Conservation (phyloP, 2,113 vertebrate species). For the Rhynchopsitta pachyrhyncha region DNA sequence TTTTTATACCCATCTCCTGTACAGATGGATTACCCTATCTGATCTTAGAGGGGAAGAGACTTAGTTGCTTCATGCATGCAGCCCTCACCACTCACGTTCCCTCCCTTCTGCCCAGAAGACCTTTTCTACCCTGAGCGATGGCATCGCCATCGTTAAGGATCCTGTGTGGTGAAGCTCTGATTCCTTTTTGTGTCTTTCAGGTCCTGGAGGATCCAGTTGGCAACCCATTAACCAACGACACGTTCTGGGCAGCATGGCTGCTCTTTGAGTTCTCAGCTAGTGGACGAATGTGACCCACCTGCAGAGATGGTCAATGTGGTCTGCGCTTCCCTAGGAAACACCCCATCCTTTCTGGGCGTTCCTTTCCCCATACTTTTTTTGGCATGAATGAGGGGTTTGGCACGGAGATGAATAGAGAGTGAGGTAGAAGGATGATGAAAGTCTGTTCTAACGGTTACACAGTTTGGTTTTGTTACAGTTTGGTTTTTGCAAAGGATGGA, state of each 20-base stretch:
- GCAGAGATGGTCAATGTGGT: background rate
- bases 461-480: background rate
- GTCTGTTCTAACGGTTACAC: background rate
- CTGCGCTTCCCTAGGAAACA: background rate
- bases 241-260: background rate
- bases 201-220: background rate
- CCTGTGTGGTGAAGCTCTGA: background rate
- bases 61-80: background rate
- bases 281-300: background rate
- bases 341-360: background rate
- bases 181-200: conserved; percentile 20
- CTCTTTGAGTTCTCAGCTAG: conserved; percentile 10
- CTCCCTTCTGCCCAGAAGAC: background rate
- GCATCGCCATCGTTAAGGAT: background rate
- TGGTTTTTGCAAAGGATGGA: background rate
- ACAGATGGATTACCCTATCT: background rate
- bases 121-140: rapidly evolving
- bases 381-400: background rate
- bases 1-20: background rate
- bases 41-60: background rate
- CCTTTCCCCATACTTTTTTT: background rate
- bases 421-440: background rate
- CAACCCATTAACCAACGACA: background rate
- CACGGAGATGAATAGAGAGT: background rate
- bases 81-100: background rate